A percentile compares a stretch with the other conserved stretches of the same genome.
Evolutionary conservation across 1,140 invertebrate genomes (phyloP).

Genomic region (Samia ricini): DNA sequence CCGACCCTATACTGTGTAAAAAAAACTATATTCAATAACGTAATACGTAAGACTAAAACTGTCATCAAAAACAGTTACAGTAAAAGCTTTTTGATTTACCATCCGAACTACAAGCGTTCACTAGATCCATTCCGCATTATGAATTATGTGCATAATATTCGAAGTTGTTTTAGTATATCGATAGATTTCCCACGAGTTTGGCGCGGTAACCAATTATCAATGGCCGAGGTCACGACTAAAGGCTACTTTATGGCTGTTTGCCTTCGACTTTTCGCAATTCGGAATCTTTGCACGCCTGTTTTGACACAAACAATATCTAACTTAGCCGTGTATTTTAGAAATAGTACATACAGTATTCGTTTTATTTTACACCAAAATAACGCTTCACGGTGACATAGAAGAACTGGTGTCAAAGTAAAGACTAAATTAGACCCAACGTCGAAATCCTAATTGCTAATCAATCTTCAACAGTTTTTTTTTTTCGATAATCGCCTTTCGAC

Average conservation of each 20-base stretch:
- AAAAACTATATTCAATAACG: no score
- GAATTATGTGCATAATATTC: slow-evolving; percentile 10
- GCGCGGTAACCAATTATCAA: neutral
- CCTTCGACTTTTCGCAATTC: neutral
- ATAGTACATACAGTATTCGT: no score
- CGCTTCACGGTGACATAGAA: no score
- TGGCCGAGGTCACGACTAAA: slow-evolving; percentile 4
- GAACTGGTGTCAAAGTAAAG: no score
- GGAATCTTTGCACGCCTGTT: neutral
- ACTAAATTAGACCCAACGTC: no score
- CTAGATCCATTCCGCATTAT: neutral
- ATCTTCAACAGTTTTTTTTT: no score
- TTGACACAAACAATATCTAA: neutral
- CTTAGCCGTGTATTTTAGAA: neutral
- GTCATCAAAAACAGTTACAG: neutral
- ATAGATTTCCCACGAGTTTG: slow-evolving; percentile 6
- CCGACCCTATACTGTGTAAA: no score
- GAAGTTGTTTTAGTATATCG: slow-evolving; percentile 6
- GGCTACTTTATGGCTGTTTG: neutral
- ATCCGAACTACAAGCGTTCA: neutral
- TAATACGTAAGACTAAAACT: neutral
- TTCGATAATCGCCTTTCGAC: no score
- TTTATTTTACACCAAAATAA: no score
- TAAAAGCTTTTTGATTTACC: neutral
- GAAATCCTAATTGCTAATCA: no score